phyloP scores from a whole-genome alignment of 2,113 vertebrate genomes.

The Cyphomyrus plagiostoma region DNA sequence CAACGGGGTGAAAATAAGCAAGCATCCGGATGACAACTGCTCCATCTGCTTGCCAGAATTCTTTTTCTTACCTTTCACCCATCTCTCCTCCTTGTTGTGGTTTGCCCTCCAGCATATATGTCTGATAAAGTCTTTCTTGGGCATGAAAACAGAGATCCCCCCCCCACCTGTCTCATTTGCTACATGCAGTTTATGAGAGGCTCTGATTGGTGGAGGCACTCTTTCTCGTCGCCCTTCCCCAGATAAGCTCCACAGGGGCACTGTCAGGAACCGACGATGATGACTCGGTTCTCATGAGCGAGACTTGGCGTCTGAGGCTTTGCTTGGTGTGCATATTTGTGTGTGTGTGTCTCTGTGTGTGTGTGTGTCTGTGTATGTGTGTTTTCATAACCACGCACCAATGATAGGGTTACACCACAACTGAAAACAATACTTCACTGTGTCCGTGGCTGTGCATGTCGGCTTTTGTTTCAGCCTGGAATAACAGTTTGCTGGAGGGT shows the following conservation, averaged over 20 bases:
- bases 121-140: constrained; percentile 47
- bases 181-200: constrained; percentile 57
- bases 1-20: not conserved
- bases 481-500: constrained; percentile 67
- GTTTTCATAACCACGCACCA: constrained; percentile 56
- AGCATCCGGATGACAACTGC: not conserved
- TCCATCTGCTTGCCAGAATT: not conserved
- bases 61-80: not conserved
- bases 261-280: constrained; percentile 49
- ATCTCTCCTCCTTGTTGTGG: constrained; percentile 12
- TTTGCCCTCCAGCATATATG: constrained; percentile 39
- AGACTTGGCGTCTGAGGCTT: constrained; percentile 56
- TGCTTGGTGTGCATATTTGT: constrained; percentile 35
- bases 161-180: constrained; percentile 57
- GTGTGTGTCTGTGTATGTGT: not conserved
- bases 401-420: constrained; percentile 57
- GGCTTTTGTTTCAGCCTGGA: constrained; percentile 75
- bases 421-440: constrained; percentile 71
- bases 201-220: constrained; percentile 53
- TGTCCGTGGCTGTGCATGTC: constrained; percentile 67
- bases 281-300: constrained; percentile 62
- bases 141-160: constrained; percentile 21
- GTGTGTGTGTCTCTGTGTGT: not conserved
- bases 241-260: constrained; percentile 47
- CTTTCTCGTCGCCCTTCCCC: constrained; percentile 49